phyloP scores from a whole-genome alignment of 1,140 invertebrate species.

The Drosophila tsacasi region DNA sequence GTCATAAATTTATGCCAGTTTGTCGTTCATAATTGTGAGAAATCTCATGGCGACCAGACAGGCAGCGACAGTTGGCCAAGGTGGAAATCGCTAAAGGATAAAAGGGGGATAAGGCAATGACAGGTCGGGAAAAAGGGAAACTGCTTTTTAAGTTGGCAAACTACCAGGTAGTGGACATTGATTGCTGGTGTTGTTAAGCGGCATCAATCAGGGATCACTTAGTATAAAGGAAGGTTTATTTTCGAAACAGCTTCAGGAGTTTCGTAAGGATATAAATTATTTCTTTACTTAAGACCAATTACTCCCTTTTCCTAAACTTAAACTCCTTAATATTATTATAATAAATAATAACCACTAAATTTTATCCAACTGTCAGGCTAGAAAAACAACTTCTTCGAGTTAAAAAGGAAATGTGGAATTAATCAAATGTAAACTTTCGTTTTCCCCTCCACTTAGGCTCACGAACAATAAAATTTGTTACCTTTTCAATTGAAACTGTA shows the following conservation, averaged over 20 bases:
- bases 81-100: constrained; percentile 4
- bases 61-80: constrained; percentile 43
- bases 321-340: background rate
- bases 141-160: constrained; percentile 7
- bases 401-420: constrained; percentile 19
- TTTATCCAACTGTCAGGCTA: background rate
- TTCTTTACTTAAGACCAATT: background rate
- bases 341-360: background rate
- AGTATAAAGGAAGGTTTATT: background rate
- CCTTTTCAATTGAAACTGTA: constrained; percentile 60
- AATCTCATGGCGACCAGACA: constrained; percentile 33
- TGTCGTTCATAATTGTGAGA: constrained; percentile 69
- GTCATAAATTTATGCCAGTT: constrained; percentile 53
- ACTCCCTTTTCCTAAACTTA: background rate
- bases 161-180: constrained; percentile 7
- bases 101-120: constrained; percentile 3
- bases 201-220: constrained; percentile 13
- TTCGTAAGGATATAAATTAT: background rate
- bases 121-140: constrained; percentile 9
- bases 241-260: background rate
- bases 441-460: background rate
- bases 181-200: constrained; percentile 13
- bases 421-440: constrained; percentile 36
- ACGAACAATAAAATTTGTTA: constrained; percentile 55
- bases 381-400: background rate